These are phyloP conservation scores for Hydrophis major DNA, from an alignment of 2,797 vertebrate genomes.

Conservation along the genomic window DNA sequence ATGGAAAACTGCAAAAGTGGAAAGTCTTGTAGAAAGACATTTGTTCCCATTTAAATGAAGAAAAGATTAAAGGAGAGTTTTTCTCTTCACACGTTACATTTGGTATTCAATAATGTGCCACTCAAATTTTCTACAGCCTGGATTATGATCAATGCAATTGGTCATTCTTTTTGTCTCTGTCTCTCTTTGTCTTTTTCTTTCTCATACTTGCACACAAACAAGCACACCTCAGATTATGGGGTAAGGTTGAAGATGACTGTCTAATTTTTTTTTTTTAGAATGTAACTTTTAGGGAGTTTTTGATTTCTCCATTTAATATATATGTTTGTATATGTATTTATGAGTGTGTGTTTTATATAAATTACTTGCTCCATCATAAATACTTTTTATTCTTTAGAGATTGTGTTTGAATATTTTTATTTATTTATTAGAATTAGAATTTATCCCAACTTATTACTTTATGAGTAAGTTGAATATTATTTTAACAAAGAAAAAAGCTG, in stretches of 20 bases:
- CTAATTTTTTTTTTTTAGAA: constrained; percentile 56
- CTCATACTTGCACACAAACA: background rate
- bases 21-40: constrained; percentile 38
- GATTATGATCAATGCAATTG: constrained; percentile 58
- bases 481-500: constrained; percentile 38
- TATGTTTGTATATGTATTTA: constrained; percentile 29
- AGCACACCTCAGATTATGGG: constrained; percentile 38
- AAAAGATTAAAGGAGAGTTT: constrained; percentile 45
- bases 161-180: background rate
- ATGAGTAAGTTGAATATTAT: constrained; percentile 46
- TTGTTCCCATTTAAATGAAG: constrained; percentile 43
- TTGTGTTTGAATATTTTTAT: background rate
- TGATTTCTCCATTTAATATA: constrained; percentile 54
- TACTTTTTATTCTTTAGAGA: constrained; percentile 49
- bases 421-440: background rate
- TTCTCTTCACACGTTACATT: constrained; percentile 51
- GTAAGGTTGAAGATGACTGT: constrained; percentile 47
- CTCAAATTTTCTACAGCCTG: constrained; percentile 53
- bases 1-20: constrained; percentile 8
- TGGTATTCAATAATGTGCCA: constrained; percentile 52
- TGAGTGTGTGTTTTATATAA: constrained; percentile 23
- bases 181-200: background rate
- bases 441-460: constrained; percentile 39
- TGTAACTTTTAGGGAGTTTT: constrained; percentile 60
- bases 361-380: constrained; percentile 43